A percentile compares a stretch with the other conserved stretches of the same genome.
Evolutionary conservation across 2,113 vertebrate genomes (phyloP).

Genomic region (Solea senegalensis): DNA sequence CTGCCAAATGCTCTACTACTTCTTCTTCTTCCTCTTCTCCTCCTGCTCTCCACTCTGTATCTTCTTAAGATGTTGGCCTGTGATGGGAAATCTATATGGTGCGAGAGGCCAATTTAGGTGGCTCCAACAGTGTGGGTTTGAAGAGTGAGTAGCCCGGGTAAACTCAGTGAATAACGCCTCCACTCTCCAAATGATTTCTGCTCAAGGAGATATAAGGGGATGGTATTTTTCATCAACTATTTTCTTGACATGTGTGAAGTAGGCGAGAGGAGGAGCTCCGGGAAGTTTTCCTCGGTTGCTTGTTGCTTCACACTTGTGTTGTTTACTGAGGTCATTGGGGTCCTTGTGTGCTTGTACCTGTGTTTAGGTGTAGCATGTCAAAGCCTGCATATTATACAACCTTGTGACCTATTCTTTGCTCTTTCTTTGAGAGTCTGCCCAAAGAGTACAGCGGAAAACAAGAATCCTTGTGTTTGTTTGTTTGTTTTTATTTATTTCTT

Average conservation of each 20-base stretch:
- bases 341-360: conserved; percentile 24
- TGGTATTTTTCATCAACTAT: conserved; percentile 61
- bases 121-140: conserved; percentile 73
- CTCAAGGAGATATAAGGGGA: conserved; percentile 51
- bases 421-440: conserved; percentile 10
- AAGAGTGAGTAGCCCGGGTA: conserved; percentile 65
- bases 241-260: conserved; percentile 41
- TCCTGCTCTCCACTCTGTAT: conserved; percentile 57
- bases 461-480: conserved; percentile 52
- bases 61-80: conserved; percentile 74
- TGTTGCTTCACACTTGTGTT: conserved; percentile 26
- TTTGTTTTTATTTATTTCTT: too few relatives aligned
- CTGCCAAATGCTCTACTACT: conserved; percentile 37
- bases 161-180: conserved; percentile 69
- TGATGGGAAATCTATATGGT: conserved; percentile 82
- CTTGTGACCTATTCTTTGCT: conserved; percentile 28
- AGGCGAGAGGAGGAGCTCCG: conserved; percentile 18
- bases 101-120: conserved; percentile 79
- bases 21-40: conserved; percentile 36
- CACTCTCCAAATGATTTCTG: conserved; percentile 72
- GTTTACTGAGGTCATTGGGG: conserved; percentile 32
- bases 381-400: conserved; percentile 17
- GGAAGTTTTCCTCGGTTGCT: conserved; percentile 45
- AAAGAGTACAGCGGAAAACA: conserved; percentile 11
- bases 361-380: conserved; percentile 20